phyloP scores from a whole-genome alignment of 1,140 invertebrate genomes.

The Venustaconcha ellipsiformis region DNA sequence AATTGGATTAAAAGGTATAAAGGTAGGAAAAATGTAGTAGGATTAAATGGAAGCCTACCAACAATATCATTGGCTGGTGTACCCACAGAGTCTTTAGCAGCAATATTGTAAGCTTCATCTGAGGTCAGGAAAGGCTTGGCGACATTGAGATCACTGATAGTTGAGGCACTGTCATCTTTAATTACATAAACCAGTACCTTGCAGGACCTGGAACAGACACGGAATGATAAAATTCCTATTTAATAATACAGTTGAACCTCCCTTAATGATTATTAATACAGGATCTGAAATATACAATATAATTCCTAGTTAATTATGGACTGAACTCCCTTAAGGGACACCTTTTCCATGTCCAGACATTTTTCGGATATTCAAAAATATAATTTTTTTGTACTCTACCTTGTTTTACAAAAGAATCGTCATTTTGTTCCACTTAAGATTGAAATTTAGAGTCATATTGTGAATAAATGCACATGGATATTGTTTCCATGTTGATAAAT shows the following conservation, averaged over 20 bases:
- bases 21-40: neutral
- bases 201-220: slow-evolving; percentile 29
- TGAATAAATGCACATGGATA: no score
- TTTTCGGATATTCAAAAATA: no score
- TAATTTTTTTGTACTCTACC: no score
- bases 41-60: no score
- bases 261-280: neutral
- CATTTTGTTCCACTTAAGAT: no score
- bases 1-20: slow-evolving; percentile 1
- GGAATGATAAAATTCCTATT: neutral
- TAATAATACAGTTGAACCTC: neutral
- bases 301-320: neutral
- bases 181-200: slow-evolving; percentile 41
- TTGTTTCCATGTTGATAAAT: no score
- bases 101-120: slow-evolving; percentile 25
- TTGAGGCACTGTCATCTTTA: slow-evolving; percentile 30
- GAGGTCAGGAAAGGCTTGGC: slow-evolving; percentile 28
- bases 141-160: slow-evolving; percentile 28
- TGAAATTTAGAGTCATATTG: no score
- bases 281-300: neutral
- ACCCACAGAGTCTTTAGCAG: slow-evolving; percentile 27
- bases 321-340: no score
- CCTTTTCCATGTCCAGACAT: no score
- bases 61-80: slow-evolving; percentile 13
- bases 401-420: no score